phyloP scores from a whole-genome alignment of 1,140 invertebrate species.

The Drosophila sproati region DNA sequence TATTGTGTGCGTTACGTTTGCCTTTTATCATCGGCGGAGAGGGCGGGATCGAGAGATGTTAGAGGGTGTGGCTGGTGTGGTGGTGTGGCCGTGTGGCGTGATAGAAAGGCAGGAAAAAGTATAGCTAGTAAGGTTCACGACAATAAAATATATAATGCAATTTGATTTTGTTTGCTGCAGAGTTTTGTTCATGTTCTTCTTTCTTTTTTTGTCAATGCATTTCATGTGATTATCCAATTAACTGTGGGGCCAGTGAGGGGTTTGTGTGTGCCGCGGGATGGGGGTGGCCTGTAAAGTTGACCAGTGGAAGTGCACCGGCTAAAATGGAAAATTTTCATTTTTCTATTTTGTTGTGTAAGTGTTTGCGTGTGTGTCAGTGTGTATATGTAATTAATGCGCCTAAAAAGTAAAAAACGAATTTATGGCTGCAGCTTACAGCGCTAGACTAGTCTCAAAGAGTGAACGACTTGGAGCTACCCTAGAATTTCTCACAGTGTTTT shows the following conservation, averaged over 20 bases:
- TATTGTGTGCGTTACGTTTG: slow-evolving; percentile 36
- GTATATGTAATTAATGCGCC: slow-evolving; percentile 41
- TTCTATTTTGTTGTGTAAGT: background rate
- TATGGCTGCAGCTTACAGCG: slow-evolving; percentile 24
- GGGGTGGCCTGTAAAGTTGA: background rate
- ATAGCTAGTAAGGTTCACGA: slow-evolving; percentile 4
- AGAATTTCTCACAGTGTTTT: background rate
- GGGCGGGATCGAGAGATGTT: no score
- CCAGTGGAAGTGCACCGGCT: background rate
- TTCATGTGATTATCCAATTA: slow-evolving; percentile 38
- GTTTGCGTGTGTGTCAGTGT: background rate
- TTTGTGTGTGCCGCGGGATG: background rate
- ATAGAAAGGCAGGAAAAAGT: background rate
- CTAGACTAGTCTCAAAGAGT: background rate
- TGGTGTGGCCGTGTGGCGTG: background rate
- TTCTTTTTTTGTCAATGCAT: slow-evolving; percentile 27
- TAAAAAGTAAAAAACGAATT: slow-evolving; percentile 36
- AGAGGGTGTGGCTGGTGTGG: no score
- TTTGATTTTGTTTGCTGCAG: slow-evolving; percentile 36
- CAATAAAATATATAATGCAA: slow-evolving; percentile 14
- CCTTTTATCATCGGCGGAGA: slow-evolving; percentile 5
- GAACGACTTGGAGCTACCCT: background rate
- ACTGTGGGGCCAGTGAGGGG: background rate
- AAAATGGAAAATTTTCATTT: background rate
- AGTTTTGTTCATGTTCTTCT: background rate